Evolutionary conservation across 2,797 vertebrate genomes (phyloP).

Genomic region (Jordanella pulchra): DNA sequence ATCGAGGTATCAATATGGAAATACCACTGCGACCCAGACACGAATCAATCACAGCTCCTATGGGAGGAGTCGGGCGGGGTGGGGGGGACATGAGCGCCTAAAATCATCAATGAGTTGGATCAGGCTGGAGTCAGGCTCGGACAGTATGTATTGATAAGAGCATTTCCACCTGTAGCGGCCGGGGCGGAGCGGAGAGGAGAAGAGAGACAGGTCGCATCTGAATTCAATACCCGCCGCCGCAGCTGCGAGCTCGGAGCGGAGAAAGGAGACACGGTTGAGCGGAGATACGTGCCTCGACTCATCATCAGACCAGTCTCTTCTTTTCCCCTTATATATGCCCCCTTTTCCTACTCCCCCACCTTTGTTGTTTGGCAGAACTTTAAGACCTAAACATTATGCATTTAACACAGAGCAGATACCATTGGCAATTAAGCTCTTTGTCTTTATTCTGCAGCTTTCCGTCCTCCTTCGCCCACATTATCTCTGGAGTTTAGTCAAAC

Average conservation of each 20-base stretch:
- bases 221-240: conserved; percentile 77
- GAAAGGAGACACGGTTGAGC: conserved; percentile 77
- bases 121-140: conserved; percentile 66
- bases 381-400: conserved; percentile 52
- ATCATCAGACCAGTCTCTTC: conserved; percentile 69
- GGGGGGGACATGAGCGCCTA: conserved; percentile 56
- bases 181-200: conserved; percentile 43
- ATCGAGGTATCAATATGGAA: conserved; percentile 84
- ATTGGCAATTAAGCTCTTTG: conserved; percentile 70
- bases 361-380: conserved; percentile 55
- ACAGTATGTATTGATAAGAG: conserved; percentile 78
- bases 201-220: conserved; percentile 68
- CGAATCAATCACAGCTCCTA: conserved; percentile 78
- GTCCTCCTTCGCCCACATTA: neutral
- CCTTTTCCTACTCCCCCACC: conserved; percentile 21
- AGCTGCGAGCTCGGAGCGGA: conserved; percentile 70
- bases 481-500: conserved; percentile 67
- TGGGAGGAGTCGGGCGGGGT: conserved; percentile 50
- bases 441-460: conserved; percentile 63
- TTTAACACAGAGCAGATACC: conserved; percentile 51
- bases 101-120: conserved; percentile 81
- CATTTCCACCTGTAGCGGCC: conserved; percentile 77
- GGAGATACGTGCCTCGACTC: conserved; percentile 81
- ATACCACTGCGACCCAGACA: conserved; percentile 81
- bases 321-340: conserved; percentile 22